Evolutionary conservation across 2,113 vertebrate genomes (phyloP).

Genomic region (Caranx ignobilis): DNA sequence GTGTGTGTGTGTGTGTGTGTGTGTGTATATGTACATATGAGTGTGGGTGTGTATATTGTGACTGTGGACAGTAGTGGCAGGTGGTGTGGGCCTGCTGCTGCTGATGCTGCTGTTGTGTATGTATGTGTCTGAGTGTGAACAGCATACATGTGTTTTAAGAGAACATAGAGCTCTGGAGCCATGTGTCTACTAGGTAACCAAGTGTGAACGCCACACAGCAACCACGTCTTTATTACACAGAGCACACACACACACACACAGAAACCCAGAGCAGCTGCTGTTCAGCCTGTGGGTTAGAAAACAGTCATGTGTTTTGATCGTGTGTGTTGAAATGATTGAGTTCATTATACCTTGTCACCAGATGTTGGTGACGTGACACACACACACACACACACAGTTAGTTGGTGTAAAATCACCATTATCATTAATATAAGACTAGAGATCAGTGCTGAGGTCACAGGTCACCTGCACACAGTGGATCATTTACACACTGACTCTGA

Average conservation of each 20-base stretch:
- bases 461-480: not conserved
- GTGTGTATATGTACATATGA: not conserved
- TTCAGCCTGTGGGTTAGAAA: not conserved
- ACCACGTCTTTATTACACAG: constrained; percentile 1
- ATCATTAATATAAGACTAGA: not conserved
- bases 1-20: constrained; percentile 24
- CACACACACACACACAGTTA: too few species aligned
- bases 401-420: too few species aligned
- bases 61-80: constrained; percentile 31
- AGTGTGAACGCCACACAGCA: not conserved
- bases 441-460: not conserved
- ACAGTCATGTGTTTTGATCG: not conserved
- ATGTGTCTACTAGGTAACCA: not conserved
- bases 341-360: not conserved
- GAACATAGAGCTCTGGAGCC: not conserved
- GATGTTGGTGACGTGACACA: too few species aligned
- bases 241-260: not conserved
- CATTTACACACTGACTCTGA: too few species aligned
- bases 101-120: not conserved
- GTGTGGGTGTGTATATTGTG: constrained; percentile 15
- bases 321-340: not conserved
- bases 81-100: constrained; percentile 5
- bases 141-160: constrained; percentile 21
- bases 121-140: not conserved
- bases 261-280: not conserved